These are phyloP conservation scores for Siphamia tubifer DNA, from an alignment of 2,113 vertebrate species.

Conservation along the genomic window DNA sequence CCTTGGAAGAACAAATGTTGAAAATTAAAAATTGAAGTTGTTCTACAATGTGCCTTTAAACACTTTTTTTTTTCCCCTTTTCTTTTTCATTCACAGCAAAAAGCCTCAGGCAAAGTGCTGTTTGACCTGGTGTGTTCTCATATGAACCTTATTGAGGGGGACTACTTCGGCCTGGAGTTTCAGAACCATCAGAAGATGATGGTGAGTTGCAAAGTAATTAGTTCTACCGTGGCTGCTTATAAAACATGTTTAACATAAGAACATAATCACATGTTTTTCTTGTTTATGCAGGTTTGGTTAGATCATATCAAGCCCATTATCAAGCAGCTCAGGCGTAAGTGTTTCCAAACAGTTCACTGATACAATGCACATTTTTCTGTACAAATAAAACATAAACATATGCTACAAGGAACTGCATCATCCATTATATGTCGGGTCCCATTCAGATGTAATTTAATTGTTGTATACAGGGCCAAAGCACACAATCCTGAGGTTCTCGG, in stretches of 20 bases:
- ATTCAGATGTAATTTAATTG: not conserved
- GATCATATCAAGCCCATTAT: slow-evolving; percentile 95
- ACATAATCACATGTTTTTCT: not conserved
- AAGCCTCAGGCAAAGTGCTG: slow-evolving; percentile 91
- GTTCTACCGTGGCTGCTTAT: not conserved
- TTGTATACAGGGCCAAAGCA: slow-evolving; percentile 87
- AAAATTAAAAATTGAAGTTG: not conserved
- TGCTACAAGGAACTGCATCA: not conserved
- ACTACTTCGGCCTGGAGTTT: slow-evolving; percentile 97
- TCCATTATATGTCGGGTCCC: no score
- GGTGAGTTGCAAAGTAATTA: slow-evolving; percentile 75
- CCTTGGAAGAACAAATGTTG: not conserved
- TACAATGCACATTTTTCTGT: no score
- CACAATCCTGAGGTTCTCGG: slow-evolving; percentile 90
- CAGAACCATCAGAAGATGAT: slow-evolving; percentile 93
- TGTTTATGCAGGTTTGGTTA: slow-evolving; percentile 88
- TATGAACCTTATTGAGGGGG: slow-evolving; percentile 96
- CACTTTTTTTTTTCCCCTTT: not conserved
- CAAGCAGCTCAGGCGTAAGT: slow-evolving; percentile 97
- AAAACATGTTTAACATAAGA: no score
- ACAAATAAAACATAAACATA: not conserved
- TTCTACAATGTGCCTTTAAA: slow-evolving; percentile 8
- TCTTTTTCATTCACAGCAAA: slow-evolving; percentile 81
- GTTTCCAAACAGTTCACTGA: no score
- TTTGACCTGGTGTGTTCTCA: slow-evolving; percentile 93